phyloP scores from a whole-genome alignment of 2,797 vertebrate genomes.

The Esox masquinongy region DNA sequence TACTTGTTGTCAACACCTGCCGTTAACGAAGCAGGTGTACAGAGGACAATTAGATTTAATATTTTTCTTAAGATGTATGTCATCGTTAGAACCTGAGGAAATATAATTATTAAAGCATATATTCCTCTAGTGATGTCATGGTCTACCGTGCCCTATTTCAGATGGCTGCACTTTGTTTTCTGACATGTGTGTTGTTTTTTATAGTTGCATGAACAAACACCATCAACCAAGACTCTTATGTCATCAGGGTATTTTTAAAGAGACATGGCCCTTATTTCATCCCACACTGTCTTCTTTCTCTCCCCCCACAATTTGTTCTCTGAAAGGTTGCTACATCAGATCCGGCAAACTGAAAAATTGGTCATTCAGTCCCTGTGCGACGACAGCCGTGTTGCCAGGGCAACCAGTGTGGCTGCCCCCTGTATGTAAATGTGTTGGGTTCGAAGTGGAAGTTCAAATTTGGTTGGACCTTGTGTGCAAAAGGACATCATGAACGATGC shows the following conservation, averaged over 20 bases:
- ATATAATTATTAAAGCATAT: not conserved
- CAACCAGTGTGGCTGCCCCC: too few species aligned
- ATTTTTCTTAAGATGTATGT: too few species aligned
- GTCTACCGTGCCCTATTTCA: conserved; percentile 35
- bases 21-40: too few species aligned
- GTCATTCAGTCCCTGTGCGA: too few species aligned
- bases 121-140: not conserved
- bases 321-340: not conserved
- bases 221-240: conserved; percentile 24
- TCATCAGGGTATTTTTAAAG: conserved; percentile 56
- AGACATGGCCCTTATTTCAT: conserved; percentile 44
- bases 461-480: too few species aligned
- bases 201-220: conserved; percentile 22
- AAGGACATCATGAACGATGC: too few species aligned
- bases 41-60: too few species aligned
- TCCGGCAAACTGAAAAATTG: too few species aligned
- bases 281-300: conserved; percentile 40
- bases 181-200: not conserved
- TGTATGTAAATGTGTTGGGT: too few species aligned
- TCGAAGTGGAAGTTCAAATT: too few species aligned
- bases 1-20: too few species aligned
- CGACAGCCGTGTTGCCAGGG: too few species aligned
- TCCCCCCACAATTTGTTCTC: conserved; percentile 52
- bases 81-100: not conserved
- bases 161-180: conserved; percentile 21